Evolutionary conservation across 2,888 invertebrate species (phyloP).

Genomic region (Cheilosia soror): DNA sequence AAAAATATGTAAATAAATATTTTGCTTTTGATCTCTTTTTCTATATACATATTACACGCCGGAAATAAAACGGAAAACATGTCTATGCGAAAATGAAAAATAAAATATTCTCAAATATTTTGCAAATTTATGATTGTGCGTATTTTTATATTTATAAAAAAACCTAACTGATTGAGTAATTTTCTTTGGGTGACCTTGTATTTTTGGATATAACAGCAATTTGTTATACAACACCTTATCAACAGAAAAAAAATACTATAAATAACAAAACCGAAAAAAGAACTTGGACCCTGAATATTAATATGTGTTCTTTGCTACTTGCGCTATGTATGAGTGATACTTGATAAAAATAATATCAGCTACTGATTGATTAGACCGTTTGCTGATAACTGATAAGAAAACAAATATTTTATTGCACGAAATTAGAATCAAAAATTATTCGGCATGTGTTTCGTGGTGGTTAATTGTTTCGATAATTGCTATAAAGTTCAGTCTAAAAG

Average conservation of each 20-base stretch:
- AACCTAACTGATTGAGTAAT: neutral
- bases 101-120: no score
- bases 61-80: no score
- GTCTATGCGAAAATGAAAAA: no score
- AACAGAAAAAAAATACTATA: conserved; percentile 7
- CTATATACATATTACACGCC: no score
- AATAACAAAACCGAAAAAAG: conserved; percentile 18
- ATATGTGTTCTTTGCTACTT: neutral
- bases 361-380: conserved; percentile 30
- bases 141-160: no score
- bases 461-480: conserved; percentile 26
- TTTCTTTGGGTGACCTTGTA: conserved; percentile 28
- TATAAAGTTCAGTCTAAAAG: neutral
- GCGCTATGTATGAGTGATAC: no score
- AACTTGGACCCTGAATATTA: conserved; percentile 1
- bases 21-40: no score
- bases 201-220: conserved; percentile 18
- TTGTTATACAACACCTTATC: conserved; percentile 36
- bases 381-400: conserved; percentile 8
- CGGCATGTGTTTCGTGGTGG: neutral
- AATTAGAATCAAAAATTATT: conserved; percentile 10
- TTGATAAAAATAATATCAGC: conserved; percentile 19
- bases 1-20: no score
- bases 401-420: neutral
- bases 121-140: no score